Percentiles rank a stretch among this genome's conserved stretches.
Conservation (phyloP, 2,888 invertebrate genomes). For the Caenorhabditis panamensis region DNA sequence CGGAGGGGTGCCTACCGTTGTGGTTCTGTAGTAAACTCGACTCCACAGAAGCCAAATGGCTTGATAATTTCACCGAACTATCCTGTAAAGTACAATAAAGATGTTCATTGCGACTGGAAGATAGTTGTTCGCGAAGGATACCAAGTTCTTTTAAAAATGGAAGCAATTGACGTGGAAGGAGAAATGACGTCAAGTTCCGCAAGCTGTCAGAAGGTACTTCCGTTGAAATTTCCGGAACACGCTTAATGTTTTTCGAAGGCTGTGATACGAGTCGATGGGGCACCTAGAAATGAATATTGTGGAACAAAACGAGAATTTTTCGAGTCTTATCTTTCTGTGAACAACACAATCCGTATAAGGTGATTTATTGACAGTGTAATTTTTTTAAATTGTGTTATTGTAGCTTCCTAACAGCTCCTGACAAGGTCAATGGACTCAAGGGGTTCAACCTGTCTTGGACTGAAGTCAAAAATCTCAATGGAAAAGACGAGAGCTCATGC, state of each 20-base stretch:
- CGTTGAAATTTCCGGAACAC: no score
- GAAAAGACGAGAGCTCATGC: conserved; percentile 83
- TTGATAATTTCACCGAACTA: conserved; percentile 89
- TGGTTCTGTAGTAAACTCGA: conserved; percentile 62
- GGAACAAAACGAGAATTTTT: conserved; percentile 62
- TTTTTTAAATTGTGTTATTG: neutral
- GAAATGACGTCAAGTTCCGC: conserved; percentile 73
- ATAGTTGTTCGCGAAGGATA: conserved; percentile 83
- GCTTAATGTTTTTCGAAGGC: conserved; percentile 31
- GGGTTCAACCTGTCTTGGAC: conserved; percentile 81
- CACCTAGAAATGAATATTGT: conserved; percentile 65
- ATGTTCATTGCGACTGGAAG: conserved; percentile 96
- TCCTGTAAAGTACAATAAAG: conserved; percentile 90
- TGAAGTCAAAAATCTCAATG: conserved; percentile 70
- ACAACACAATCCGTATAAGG: conserved; percentile 64
- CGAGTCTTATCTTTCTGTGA: conserved; percentile 54
- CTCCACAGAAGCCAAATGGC: conserved; percentile 62
- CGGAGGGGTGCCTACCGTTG: conserved; percentile 54
- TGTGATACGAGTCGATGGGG: conserved; percentile 63
- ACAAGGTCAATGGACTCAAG: conserved; percentile 79
- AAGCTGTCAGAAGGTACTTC: conserved; percentile 68
- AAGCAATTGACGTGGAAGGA: conserved; percentile 94
- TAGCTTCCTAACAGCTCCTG: conserved; percentile 80
- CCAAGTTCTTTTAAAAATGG: conserved; percentile 90
- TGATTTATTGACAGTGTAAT: neutral